Evolutionary conservation across 2,797 vertebrate species (phyloP).

Genomic region (Chelon auratus): DNA sequence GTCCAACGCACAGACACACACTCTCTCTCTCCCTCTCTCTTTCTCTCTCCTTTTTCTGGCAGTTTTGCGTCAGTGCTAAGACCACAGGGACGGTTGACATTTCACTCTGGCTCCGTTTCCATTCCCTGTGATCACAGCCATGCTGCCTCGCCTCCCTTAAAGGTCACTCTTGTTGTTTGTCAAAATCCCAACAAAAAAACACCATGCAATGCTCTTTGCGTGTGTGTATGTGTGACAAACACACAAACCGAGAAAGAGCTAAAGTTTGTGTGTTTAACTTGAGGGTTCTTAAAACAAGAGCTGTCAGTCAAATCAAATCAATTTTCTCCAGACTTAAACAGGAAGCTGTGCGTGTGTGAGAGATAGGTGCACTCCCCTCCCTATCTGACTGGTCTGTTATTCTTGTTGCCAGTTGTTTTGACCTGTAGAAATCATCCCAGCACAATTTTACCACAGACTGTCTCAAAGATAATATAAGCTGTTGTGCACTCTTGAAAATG

Average conservation of each 20-base stretch:
- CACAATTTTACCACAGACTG: background rate
- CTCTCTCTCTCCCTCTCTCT: constrained; percentile 30
- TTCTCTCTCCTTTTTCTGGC: constrained; percentile 64
- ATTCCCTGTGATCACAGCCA: constrained; percentile 87
- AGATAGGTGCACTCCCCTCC: background rate
- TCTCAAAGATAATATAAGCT: background rate
- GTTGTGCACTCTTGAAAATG: background rate
- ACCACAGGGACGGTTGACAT: constrained; percentile 88
- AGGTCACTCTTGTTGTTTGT: constrained; percentile 88
- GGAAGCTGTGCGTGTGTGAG: constrained; percentile 1
- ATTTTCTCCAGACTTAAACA: constrained; percentile 34
- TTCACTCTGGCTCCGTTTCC: constrained; percentile 88
- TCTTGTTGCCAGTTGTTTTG: constrained; percentile 9
- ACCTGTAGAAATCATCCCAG: constrained; percentile 1
- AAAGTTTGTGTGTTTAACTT: constrained; percentile 40
- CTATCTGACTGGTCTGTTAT: constrained; percentile 4
- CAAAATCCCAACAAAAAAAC: constrained; percentile 84
- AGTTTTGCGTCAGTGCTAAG: constrained; percentile 84
- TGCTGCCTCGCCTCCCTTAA: constrained; percentile 86
- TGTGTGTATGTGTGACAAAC: constrained; percentile 20
- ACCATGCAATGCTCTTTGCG: constrained; percentile 76
- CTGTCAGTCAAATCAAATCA: constrained; percentile 64
- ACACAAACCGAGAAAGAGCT: background rate
- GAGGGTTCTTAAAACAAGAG: constrained; percentile 55
- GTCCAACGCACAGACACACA: constrained; percentile 8